A percentile compares a stretch with the other conserved stretches of the same genome.
Evolutionary conservation across 2,113 vertebrate genomes (phyloP).

Genomic region (Aspiorhynchus laticeps): DNA sequence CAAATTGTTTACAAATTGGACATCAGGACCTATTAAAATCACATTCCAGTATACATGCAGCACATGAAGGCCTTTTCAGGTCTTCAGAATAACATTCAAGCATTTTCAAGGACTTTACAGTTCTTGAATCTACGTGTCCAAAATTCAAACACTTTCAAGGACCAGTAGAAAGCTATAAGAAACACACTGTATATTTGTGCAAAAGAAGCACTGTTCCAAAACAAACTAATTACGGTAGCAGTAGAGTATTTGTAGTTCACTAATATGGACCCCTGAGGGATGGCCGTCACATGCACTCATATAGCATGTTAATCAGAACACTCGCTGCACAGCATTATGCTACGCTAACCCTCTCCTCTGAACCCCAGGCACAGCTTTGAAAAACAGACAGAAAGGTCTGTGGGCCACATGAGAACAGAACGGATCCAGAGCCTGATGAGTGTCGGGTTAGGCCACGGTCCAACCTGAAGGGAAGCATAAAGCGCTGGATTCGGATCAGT

Average conservation of each 20-base stretch:
- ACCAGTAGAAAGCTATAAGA: neutral
- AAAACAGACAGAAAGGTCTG: slow-evolving; percentile 17
- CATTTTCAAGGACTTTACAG: neutral
- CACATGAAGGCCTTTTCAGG: no score
- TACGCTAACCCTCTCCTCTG: neutral
- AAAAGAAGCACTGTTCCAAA: neutral
- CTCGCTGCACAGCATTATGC: neutral
- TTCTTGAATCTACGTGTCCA: neutral
- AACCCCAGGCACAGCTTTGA: neutral
- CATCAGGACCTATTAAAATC: neutral
- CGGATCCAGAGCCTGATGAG: neutral
- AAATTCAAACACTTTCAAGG: neutral
- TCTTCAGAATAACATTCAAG: neutral
- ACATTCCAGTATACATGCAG: neutral
- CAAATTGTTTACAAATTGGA: neutral
- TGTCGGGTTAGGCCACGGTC: slow-evolving; percentile 46
- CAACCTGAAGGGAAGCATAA: slow-evolving; percentile 14
- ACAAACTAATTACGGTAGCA: neutral
- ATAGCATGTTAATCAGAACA: neutral
- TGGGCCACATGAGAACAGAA: slow-evolving; percentile 40
- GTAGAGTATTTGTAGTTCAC: neutral
- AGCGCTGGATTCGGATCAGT: slow-evolving; percentile 54
- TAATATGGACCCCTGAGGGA: neutral
- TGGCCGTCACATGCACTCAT: neutral
- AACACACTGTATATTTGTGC: neutral